These are phyloP conservation scores for Spea bombifrons DNA, from an alignment of 2,113 vertebrate species.

Conservation along the genomic window DNA sequence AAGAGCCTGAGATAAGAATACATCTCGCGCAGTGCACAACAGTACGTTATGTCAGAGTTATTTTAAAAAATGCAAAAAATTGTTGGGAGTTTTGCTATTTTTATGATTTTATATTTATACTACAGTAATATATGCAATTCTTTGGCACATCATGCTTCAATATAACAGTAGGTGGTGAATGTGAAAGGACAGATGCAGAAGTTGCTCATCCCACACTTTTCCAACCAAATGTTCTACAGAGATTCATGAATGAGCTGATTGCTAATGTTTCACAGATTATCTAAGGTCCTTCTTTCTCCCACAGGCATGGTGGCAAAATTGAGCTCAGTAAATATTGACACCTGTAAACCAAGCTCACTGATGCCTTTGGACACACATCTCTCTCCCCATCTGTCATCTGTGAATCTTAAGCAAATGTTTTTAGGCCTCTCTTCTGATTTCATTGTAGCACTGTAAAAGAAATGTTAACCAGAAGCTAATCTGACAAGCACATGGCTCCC, in stretches of 20 bases:
- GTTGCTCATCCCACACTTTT: slow-evolving; percentile 26
- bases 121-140: no score
- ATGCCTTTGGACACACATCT: slow-evolving; percentile 65
- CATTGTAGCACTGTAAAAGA: slow-evolving; percentile 71
- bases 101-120: no score
- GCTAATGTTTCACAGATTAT: slow-evolving; percentile 76
- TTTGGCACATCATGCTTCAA: neutral
- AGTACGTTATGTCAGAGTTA: no score
- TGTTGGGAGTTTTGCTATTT: no score
- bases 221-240: slow-evolving; percentile 49
- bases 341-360: slow-evolving; percentile 78
- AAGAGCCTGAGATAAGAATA: no score
- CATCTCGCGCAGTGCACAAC: no score
- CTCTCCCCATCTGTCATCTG: slow-evolving; percentile 83
- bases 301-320: slow-evolving; percentile 65
- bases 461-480: slow-evolving; percentile 69
- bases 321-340: slow-evolving; percentile 83
- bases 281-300: slow-evolving; percentile 64
- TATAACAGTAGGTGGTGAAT: neutral
- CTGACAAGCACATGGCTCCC: slow-evolving; percentile 71
- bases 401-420: slow-evolving; percentile 73
- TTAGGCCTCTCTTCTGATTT: slow-evolving; percentile 70
- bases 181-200: slow-evolving; percentile 45
- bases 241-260: slow-evolving; percentile 66
- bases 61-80: no score